A percentile compares a stretch with the other conserved stretches of the same genome.
Conservation (phyloP, 2,113 vertebrate genomes). For the Pyrgilauda ruficollis region DNA sequence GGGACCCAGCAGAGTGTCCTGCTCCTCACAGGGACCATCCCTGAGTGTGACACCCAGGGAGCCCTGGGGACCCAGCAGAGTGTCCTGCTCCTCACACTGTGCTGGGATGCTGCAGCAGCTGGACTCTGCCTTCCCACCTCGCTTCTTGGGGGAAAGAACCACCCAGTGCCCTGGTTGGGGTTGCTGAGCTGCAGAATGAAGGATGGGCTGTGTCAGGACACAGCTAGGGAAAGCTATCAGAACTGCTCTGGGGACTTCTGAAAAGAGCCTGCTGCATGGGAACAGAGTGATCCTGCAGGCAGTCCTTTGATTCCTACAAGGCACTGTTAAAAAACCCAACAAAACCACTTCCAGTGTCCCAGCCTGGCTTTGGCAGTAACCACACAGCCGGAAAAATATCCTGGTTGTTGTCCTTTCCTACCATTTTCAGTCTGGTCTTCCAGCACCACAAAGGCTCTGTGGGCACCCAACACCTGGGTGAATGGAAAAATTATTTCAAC, state of each 20-base stretch:
- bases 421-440: not conserved
- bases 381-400: not conserved
- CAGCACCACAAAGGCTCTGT: not conserved
- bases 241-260: not conserved
- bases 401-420: not conserved
- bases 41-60: not conserved
- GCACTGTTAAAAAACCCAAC: not conserved
- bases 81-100: accelerated
- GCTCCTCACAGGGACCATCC: not conserved
- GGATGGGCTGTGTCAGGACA: not conserved
- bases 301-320: not conserved
- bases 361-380: not conserved
- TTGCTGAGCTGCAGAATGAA: not conserved
- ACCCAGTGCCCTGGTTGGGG: accelerated
- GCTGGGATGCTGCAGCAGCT: not conserved
- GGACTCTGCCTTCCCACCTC: not conserved
- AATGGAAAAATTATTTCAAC: not conserved
- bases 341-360: not conserved
- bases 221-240: not conserved
- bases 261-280: not conserved
- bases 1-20: not conserved
- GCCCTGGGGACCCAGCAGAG: not conserved
- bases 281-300: not conserved
- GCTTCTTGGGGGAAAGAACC: accelerated
- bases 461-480: not conserved